phyloP scores from a whole-genome alignment of 2,888 invertebrate species.

The Ormyrus nitidulus region DNA sequence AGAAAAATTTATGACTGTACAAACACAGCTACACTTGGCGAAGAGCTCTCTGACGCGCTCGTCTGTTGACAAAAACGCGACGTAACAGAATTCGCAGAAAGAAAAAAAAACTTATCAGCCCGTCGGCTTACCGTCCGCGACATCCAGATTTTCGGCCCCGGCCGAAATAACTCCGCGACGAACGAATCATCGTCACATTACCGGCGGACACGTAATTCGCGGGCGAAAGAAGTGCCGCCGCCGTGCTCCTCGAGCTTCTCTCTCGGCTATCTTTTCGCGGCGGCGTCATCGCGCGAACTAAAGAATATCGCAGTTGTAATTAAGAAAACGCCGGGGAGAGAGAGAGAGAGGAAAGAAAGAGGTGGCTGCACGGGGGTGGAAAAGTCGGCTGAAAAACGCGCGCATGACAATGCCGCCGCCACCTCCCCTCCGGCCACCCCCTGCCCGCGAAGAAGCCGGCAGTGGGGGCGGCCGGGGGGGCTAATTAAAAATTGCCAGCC shows the following conservation, averaged over 20 bases:
- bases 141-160: background rate
- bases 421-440: constrained; percentile 37
- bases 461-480: constrained; percentile 65
- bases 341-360: constrained; percentile 50
- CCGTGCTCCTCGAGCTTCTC: background rate
- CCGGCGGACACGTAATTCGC: background rate
- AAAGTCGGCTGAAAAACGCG: constrained; percentile 73
- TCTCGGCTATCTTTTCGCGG: constrained; percentile 67
- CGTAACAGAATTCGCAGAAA: background rate
- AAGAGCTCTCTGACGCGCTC: no score
- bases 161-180: background rate
- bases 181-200: background rate
- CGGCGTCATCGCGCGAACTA: constrained; percentile 75
- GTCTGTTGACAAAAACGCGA: background rate
- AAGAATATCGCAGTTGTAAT: constrained; percentile 75
- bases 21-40: no score
- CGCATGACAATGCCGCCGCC: constrained; percentile 75
- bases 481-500: constrained; percentile 73
- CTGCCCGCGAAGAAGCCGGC: constrained; percentile 25
- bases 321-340: constrained; percentile 70
- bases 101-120: constrained; percentile 1
- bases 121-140: background rate
- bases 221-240: no score
- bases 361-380: constrained; percentile 70
- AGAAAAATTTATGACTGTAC: no score